Evolutionary conservation across 2,797 vertebrate genomes (phyloP), one percentile per base, ranked within the genome.

Genomic region (Heteromormyrus szaboi): DNA sequence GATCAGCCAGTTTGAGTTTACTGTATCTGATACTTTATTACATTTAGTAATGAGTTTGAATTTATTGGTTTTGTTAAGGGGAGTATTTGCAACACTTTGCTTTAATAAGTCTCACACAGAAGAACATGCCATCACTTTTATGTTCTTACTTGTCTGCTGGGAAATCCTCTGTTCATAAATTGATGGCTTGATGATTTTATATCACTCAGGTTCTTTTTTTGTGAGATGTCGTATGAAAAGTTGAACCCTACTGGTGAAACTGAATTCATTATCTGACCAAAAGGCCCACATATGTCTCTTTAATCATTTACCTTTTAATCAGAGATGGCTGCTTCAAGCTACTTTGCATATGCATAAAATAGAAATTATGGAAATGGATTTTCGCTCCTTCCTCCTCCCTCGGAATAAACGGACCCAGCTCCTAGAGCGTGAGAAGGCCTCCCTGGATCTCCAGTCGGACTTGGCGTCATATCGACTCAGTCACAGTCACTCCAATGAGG

Each of bases 21-120:
- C 96, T 94, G 94, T 94, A 95, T 96, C 95, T 96, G 93, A 92
- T 95, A 94, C 94, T 96, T 96, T 96, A 96, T 96, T 96, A 95
- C 94, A 90, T 94, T 92, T 92, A 92, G 92, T 96, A 96, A 96
- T 95, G 94, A 96, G 95, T 96, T 95, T 94, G 95, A 83, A 54
- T 50, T 88, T 88, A 96, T 95, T 95, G 94, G 94, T 93, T 86
- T 94, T 92, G 95, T 93, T 93, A 94, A 95, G 93, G 93, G 94
- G 93, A 93, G 94, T 93, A 93, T 93, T 94, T 90, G 62, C 92
- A 93, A 92, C 89, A 93, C 92, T 91, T 93, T 93, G 89, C 91
- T 90, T 46, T 93, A 92, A 91, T 94, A 93, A 94, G 93, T 94
- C 91, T 90, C 92, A 90, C 90, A 92, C 91, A 92, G 91, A 50